phyloP scores from a whole-genome alignment of 2,888 invertebrate genomes.

The Dioctria linearis region DNA sequence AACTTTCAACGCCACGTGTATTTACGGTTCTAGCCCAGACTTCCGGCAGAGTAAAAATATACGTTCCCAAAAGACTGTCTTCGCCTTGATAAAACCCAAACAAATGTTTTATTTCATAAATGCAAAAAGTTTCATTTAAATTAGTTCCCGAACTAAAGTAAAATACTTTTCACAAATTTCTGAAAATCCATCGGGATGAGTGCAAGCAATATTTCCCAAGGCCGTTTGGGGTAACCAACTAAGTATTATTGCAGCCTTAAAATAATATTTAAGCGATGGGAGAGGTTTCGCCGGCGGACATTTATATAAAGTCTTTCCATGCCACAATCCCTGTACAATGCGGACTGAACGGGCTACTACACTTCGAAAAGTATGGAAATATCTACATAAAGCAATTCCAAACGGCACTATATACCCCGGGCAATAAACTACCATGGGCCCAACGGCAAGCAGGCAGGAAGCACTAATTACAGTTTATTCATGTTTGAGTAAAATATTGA shows the following conservation, averaged over 20 bases:
- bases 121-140: too few relatives aligned
- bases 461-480: constrained; percentile 3
- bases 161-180: too few relatives aligned
- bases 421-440: not conserved
- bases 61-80: too few relatives aligned
- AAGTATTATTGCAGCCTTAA: not conserved
- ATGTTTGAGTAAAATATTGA: constrained; percentile 3
- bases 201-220: too few relatives aligned
- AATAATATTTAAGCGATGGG: not conserved
- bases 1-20: too few relatives aligned
- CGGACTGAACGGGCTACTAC: not conserved
- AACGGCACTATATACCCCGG: not conserved
- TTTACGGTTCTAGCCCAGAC: too few relatives aligned
- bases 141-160: too few relatives aligned
- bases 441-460: not conserved
- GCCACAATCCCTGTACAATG: not conserved
- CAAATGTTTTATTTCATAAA: too few relatives aligned
- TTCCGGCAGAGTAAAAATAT: too few relatives aligned
- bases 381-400: not conserved
- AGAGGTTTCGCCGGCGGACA: not conserved
- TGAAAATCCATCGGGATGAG: too few relatives aligned
- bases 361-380: not conserved
- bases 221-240: too few relatives aligned
- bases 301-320: constrained; percentile 1
- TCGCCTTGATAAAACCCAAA: too few relatives aligned